Conservation (phyloP, 2,888 invertebrate genomes). For the Dastarcus helophoroides region DNA sequence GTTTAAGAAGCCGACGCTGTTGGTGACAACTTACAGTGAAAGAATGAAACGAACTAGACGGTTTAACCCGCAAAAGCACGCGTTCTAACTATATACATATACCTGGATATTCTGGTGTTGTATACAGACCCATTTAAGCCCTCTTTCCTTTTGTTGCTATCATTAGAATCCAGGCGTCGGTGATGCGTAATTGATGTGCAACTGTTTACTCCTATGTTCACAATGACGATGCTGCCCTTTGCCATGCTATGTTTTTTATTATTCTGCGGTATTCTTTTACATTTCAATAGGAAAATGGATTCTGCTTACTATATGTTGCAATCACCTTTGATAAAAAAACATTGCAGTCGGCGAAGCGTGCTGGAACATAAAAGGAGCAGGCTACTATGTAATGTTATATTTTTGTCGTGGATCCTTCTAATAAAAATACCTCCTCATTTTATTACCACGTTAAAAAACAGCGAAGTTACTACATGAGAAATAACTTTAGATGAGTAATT, state of each 20-base stretch:
- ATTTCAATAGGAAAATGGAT: slow-evolving; percentile 11
- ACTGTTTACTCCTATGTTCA: slow-evolving; percentile 12
- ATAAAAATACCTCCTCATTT: too few relatives aligned
- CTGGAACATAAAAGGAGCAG: slow-evolving; percentile 5
- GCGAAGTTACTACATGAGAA: too few relatives aligned
- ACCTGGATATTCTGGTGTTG: neutral
- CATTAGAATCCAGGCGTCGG: slow-evolving; percentile 9
- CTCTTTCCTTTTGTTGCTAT: slow-evolving; percentile 12
- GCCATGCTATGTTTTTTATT: slow-evolving; percentile 6
- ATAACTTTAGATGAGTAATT: too few relatives aligned
- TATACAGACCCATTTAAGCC: slow-evolving; percentile 9
- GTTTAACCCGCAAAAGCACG: slow-evolving; percentile 11
- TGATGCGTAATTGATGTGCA: slow-evolving; percentile 16
- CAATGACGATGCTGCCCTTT: slow-evolving; percentile 6
- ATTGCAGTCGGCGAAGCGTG: slow-evolving; percentile 1
- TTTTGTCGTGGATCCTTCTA: too few relatives aligned
- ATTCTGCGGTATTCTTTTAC: slow-evolving; percentile 14
- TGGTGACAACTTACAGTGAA: slow-evolving; percentile 10
- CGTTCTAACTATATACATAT: too few relatives aligned
- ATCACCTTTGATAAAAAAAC: slow-evolving; percentile 10
- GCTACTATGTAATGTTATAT: slow-evolving; percentile 1
- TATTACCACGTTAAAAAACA: too few relatives aligned
- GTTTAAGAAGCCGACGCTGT: slow-evolving; percentile 4
- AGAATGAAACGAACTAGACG: neutral
- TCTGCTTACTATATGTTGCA: slow-evolving; percentile 12